Conservation (phyloP, 2,888 invertebrate genomes). For the Atherix ibis region DNA sequence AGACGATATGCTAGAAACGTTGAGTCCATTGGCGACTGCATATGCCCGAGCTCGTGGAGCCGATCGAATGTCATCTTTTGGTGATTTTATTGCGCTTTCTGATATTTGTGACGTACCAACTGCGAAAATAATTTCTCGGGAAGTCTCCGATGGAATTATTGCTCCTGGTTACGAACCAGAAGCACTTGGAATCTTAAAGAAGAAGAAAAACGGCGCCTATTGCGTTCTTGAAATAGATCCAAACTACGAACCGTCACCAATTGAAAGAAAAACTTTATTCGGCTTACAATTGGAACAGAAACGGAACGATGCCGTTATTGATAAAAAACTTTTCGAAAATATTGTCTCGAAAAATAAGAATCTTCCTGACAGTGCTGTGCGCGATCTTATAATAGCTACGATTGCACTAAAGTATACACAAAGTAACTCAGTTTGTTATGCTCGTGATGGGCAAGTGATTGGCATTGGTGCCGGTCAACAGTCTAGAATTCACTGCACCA, state of each 20-base stretch:
- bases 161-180: constrained; percentile 79
- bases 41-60: constrained; percentile 95
- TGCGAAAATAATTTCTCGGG: constrained; percentile 78
- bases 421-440: constrained; percentile 96
- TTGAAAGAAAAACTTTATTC: constrained; percentile 71
- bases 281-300: constrained; percentile 75
- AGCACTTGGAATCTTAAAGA: constrained; percentile 72
- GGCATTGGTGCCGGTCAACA: constrained; percentile 99
- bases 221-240: constrained; percentile 88
- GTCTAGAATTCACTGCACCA: constrained; percentile 93
- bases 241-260: constrained; percentile 58
- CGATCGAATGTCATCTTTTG: constrained; percentile 98
- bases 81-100: constrained; percentile 91
- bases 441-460: constrained; percentile 66
- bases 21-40: constrained; percentile 74
- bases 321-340: constrained; percentile 60
- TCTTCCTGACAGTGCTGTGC: constrained; percentile 56
- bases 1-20: constrained; percentile 53
- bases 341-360: constrained; percentile 55
- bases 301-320: constrained; percentile 76
- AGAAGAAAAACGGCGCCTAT: constrained; percentile 89
- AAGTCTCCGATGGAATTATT: constrained; percentile 97
- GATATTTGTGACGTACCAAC: constrained; percentile 81
- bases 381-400: constrained; percentile 89
- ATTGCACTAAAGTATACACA: constrained; percentile 96